Conservation (phyloP, 2,888 invertebrate genomes). For the Drosophila trichaetosa region DNA sequence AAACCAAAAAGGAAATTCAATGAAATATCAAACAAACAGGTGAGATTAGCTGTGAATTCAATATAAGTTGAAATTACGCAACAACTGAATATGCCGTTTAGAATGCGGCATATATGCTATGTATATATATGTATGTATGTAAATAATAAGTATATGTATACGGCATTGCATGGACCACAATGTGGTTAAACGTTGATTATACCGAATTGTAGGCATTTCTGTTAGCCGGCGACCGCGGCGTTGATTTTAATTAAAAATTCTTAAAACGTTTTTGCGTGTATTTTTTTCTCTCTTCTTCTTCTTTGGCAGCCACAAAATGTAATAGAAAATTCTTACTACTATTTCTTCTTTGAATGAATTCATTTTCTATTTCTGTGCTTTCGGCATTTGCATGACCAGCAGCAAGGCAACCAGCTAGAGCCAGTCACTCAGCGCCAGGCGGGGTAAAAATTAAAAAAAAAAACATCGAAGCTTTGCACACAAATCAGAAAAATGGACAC, state of each 20-base stretch:
- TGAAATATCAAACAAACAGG: slow-evolving; percentile 1
- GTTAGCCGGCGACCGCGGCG: slow-evolving; percentile 22
- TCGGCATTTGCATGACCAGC: slow-evolving; percentile 66
- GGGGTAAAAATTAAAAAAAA: slow-evolving; percentile 35
- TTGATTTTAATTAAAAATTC: slow-evolving; percentile 77
- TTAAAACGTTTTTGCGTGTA: slow-evolving; percentile 69
- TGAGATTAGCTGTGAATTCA: slow-evolving; percentile 29
- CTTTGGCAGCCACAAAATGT: slow-evolving; percentile 62
- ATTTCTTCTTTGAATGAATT: slow-evolving; percentile 76
- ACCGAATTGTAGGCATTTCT: slow-evolving; percentile 54
- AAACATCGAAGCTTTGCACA: slow-evolving; percentile 69
- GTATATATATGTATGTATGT: slow-evolving; percentile 9
- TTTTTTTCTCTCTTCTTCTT: slow-evolving; percentile 46
- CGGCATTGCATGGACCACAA: slow-evolving; percentile 24
- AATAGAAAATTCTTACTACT: slow-evolving; percentile 78
- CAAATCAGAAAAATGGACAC: slow-evolving; percentile 81
- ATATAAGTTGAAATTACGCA: slow-evolving; percentile 21
- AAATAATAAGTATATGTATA: background rate
- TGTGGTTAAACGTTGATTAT: slow-evolving; percentile 61
- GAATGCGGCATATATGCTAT: slow-evolving; percentile 38
- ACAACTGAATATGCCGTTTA: slow-evolving; percentile 26
- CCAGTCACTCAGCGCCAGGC: slow-evolving; percentile 46
- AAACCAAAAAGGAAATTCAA: slow-evolving; percentile 17
- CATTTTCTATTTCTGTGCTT: slow-evolving; percentile 68
- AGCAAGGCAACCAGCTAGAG: slow-evolving; percentile 28